Evolutionary conservation across 2,797 vertebrate genomes (phyloP).

Genomic region (Spinibarbus caldwelli): DNA sequence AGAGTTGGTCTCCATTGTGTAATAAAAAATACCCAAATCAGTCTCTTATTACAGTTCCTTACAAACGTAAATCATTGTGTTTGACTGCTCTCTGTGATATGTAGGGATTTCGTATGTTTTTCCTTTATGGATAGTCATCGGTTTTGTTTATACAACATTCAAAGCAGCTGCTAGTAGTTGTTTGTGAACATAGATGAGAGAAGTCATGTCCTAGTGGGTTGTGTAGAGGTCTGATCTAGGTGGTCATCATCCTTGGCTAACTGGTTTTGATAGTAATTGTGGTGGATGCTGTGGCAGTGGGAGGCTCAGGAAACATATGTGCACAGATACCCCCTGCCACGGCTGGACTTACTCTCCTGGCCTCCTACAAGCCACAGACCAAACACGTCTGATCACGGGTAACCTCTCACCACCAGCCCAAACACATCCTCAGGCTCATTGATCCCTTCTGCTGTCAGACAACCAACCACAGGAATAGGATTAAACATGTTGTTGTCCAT

Average conservation of each 20-base stretch:
- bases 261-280: conserved; percentile 6
- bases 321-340: not conserved
- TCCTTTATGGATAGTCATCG: not conserved
- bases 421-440: conserved; percentile 1
- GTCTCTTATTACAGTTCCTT: not conserved
- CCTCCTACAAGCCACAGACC: not conserved
- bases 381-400: not conserved
- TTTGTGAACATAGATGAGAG: no score
- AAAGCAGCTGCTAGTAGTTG: no score
- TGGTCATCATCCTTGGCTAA: not conserved
- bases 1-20: not conserved
- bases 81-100: not conserved
- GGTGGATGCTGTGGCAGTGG: not conserved
- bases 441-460: conserved; percentile 4
- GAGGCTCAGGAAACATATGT: not conserved
- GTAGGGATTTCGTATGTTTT: not conserved
- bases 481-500: not conserved
- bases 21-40: not conserved
- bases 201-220: not conserved
- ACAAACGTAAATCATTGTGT: no score
- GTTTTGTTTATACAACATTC: not conserved
- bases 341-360: not conserved
- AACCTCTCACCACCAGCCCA: not conserved
- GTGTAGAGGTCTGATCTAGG: not conserved
- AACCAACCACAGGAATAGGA: not conserved